These are phyloP conservation scores for Ditula angustiorana DNA, from an alignment of 2,888 invertebrate genomes.

Conservation along the genomic window DNA sequence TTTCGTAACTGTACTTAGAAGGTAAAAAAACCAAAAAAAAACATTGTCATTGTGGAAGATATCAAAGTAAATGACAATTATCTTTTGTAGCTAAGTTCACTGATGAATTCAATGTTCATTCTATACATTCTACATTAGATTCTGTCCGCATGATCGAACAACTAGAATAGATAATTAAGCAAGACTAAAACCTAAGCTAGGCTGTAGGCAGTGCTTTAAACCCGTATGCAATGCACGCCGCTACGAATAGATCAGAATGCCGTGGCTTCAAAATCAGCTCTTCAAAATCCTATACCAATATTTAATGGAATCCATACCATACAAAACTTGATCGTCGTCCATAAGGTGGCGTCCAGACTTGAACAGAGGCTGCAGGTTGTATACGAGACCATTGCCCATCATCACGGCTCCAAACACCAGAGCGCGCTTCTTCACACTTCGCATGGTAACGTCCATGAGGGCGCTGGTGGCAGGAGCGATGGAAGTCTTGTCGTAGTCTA, in stretches of 20 bases:
- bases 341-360: slow-evolving; percentile 36
- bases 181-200: too few species aligned
- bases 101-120: too few species aligned
- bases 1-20: too few species aligned
- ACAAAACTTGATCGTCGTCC: slow-evolving; percentile 34
- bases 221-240: too few species aligned
- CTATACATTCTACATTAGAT: too few species aligned
- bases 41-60: too few species aligned
- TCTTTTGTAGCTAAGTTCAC: too few species aligned
- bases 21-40: too few species aligned
- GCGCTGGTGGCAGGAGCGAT: neutral
- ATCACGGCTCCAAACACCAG: slow-evolving; percentile 43
- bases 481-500: neutral
- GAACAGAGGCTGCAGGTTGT: slow-evolving; percentile 40
- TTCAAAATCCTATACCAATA: neutral
- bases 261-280: neutral
- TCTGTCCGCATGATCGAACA: too few species aligned
- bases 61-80: too few species aligned
- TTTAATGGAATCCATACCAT: slow-evolving; percentile 1
- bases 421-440: slow-evolving; percentile 43
- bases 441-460: neutral
- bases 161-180: too few species aligned
- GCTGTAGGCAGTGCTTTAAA: too few species aligned
- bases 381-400: slow-evolving; percentile 38
- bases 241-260: neutral